A percentile compares a stretch with the other conserved stretches of the same genome.
Conservation (phyloP, 2,888 invertebrate genomes). For the Tiliacea aurago region DNA sequence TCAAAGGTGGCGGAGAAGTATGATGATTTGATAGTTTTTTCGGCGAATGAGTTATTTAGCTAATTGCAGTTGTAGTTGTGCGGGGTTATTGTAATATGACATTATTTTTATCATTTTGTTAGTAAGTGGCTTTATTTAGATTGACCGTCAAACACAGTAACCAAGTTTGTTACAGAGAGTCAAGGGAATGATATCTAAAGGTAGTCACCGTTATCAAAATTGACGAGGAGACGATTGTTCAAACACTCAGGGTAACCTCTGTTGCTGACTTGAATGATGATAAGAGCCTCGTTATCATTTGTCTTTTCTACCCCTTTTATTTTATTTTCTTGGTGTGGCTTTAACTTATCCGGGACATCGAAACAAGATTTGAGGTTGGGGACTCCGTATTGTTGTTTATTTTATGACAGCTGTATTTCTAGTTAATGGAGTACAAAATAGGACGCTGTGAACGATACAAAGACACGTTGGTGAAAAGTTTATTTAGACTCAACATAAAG, state of each 20-base stretch:
- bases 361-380: conserved; percentile 19
- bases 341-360: conserved; percentile 2
- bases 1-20: neutral
- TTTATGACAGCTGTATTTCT: conserved; percentile 36
- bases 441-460: conserved; percentile 17
- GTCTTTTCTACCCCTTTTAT: conserved; percentile 30
- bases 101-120: neutral
- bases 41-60: neutral
- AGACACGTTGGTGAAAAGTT: conserved; percentile 13
- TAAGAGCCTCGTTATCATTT: conserved; percentile 41
- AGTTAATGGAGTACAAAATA: conserved; percentile 42
- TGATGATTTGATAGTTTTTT: conserved; percentile 6
- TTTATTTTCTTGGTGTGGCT: conserved; percentile 21
- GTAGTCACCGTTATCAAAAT: neutral
- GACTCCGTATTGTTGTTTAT: conserved; percentile 38
- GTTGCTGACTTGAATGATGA: conserved; percentile 36
- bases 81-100: neutral
- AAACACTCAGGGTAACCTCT: conserved; percentile 6
- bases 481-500: conserved; percentile 14
- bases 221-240: neutral
- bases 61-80: neutral
- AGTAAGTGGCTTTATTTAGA: no score
- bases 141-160: no score
- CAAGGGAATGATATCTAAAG: neutral
- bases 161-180: neutral